A percentile compares a stretch with the other conserved stretches of the same genome.
These are phyloP conservation scores for Byasa hedistus DNA, from an alignment of 2,888 invertebrate species.

Conservation along the genomic window DNA sequence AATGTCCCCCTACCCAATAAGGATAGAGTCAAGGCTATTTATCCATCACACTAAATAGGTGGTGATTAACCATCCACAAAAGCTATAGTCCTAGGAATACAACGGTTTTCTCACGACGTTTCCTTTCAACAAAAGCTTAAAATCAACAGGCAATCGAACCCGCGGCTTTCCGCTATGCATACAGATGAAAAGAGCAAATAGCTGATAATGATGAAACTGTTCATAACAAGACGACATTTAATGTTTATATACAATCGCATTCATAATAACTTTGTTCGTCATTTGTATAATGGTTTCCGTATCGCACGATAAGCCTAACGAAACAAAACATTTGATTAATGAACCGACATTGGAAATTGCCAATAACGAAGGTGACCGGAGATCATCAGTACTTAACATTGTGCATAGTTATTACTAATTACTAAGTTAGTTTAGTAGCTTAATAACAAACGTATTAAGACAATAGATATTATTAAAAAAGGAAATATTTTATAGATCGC, in stretches of 20 bases:
- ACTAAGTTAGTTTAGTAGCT: background rate
- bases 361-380: slow-evolving; percentile 49
- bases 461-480: no score
- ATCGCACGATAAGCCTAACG: slow-evolving; percentile 49
- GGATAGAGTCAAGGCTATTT: no score
- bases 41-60: no score
- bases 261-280: slow-evolving; percentile 37
- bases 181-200: slow-evolving; percentile 1
- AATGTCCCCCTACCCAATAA: no score
- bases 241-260: slow-evolving; percentile 35
- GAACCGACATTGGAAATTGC: slow-evolving; percentile 47
- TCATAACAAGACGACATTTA: slow-evolving; percentile 20
- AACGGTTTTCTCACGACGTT: no score
- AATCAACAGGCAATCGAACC: background rate
- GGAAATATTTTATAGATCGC: no score
- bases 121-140: background rate
- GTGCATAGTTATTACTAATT: slow-evolving; percentile 13
- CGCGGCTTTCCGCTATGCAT: background rate
- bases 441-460: background rate
- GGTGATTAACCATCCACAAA: no score
- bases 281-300: slow-evolving; percentile 57
- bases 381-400: slow-evolving; percentile 32
- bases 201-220: slow-evolving; percentile 20
- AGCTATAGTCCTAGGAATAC: no score
- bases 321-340: slow-evolving; percentile 57